Conservation (phyloP, 2,797 vertebrate genomes). For the Ctenopoma kingsleyae region DNA sequence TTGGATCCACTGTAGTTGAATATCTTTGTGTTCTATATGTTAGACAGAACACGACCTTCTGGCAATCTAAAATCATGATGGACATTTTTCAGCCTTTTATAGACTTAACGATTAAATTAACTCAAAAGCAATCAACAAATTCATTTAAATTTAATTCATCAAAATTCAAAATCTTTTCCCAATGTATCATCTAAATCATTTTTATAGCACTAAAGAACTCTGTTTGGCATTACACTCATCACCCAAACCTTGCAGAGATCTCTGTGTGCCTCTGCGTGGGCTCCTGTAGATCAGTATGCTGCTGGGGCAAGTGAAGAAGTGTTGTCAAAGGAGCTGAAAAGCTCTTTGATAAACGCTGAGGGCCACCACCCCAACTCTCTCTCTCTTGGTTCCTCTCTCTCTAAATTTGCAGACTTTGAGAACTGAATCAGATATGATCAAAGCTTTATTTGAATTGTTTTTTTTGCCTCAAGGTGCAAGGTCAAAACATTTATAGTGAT, state of each 20-base stretch:
- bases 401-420: slow-evolving; percentile 39
- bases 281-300: slow-evolving; percentile 61
- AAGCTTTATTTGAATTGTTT: slow-evolving; percentile 58
- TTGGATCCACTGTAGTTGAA: neutral
- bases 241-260: slow-evolving; percentile 54
- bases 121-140: neutral
- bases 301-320: slow-evolving; percentile 52
- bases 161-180: neutral
- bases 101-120: neutral
- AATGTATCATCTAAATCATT: neutral
- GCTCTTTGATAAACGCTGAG: slow-evolving; percentile 72
- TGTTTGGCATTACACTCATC: slow-evolving; percentile 50
- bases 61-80: neutral
- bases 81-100: neutral
- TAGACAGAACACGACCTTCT: too few relatives aligned
- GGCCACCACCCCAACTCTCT: slow-evolving; percentile 58
- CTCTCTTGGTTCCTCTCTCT: slow-evolving; percentile 23
- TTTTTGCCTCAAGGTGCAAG: slow-evolving; percentile 44
- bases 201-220: slow-evolving; percentile 25
- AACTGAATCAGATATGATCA: slow-evolving; percentile 56
- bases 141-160: neutral
- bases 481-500: slow-evolving; percentile 52
- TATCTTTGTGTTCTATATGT: neutral
- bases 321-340: slow-evolving; percentile 69
- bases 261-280: slow-evolving; percentile 45